Percentiles rank a stretch among this genome's conserved stretches.
Conservation (phyloP, 2,888 invertebrate genomes). For the Thera obeliscata region DNA sequence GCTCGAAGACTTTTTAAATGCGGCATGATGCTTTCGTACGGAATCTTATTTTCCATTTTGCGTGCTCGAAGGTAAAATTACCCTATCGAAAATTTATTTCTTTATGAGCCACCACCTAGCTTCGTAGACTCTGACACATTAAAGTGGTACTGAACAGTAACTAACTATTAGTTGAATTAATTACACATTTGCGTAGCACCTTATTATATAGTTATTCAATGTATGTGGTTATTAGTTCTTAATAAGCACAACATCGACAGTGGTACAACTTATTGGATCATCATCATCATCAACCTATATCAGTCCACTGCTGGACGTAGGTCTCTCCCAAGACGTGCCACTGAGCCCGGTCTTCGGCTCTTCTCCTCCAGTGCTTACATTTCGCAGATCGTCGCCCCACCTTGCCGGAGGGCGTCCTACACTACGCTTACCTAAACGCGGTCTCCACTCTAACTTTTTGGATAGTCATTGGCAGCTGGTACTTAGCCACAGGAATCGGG, state of each 20-base stretch:
- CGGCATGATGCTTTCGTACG: slow-evolving; percentile 52
- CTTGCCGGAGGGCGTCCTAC: too few species aligned
- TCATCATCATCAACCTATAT: background rate
- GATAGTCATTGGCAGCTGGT: too few species aligned
- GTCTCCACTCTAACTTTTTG: too few species aligned
- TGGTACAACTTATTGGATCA: background rate
- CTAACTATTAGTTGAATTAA: background rate
- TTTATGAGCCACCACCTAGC: background rate
- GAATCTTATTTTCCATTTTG: slow-evolving; percentile 45
- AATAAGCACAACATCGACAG: background rate
- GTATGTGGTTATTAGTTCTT: background rate
- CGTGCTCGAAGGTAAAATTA: background rate
- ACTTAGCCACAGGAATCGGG: too few species aligned
- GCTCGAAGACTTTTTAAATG: slow-evolving; percentile 53
- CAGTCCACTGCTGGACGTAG: too few species aligned
- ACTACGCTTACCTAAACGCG: too few species aligned
- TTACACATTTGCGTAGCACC: background rate
- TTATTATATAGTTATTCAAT: background rate
- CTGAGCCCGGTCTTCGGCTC: too few species aligned
- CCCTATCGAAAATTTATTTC: background rate
- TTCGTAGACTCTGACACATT: background rate
- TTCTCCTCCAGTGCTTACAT: too few species aligned
- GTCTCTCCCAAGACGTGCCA: too few species aligned
- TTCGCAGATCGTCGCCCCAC: too few species aligned
- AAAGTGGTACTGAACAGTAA: background rate